Base-by-base conservation (phyloP, 2,888 invertebrate genomes). In the Biston betularia region DNA sequence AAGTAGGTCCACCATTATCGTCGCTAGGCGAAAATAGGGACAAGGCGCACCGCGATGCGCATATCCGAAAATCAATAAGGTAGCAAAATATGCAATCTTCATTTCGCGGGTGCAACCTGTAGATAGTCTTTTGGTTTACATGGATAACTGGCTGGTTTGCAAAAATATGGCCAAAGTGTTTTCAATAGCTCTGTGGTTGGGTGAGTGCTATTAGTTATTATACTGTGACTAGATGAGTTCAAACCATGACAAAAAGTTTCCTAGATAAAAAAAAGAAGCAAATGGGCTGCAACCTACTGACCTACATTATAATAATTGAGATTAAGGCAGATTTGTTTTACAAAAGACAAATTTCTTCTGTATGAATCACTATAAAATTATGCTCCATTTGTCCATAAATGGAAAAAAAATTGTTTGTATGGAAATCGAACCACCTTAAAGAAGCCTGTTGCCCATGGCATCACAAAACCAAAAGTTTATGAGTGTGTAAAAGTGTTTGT, bases 51-150 rank as follows among this genome's bases (percentile, higher is more conserved):
- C 53, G 6, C 14, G 50, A 63, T 59, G 66, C 55, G 49, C 14
- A 57, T 15, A 11, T 8, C 9, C 24, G 35, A 15, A 58, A 65
- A 72, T 72, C 72, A 69, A 72, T 72, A 38, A 24, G 38, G 38
- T 9, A 69, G 0, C 10, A 40, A 40, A 24, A 24, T 24, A 34
- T 69, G 70, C 69, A 67, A 53, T 58, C 53, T 0, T 6, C 1
- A 14, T 7, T 24, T n/a, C n/a, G 33, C 14, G 12, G 24, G 24
- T 50, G 50, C 50, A 35, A 62, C 62, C 57, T 57, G 61, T 66
- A 61, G 52, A 38, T 62, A 60, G 12, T 42, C 7, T n/a, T 33
- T 4, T n/a, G 48, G n/a, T 8, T 14, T 53, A 8, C 6, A 15
- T 45, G 44, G 38, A 42, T 62, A 11, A 9, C 12, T 54, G 40